These are phyloP conservation scores for Corythucha ciliata DNA, from an alignment of 2,888 invertebrate species.

Conservation along the genomic window DNA sequence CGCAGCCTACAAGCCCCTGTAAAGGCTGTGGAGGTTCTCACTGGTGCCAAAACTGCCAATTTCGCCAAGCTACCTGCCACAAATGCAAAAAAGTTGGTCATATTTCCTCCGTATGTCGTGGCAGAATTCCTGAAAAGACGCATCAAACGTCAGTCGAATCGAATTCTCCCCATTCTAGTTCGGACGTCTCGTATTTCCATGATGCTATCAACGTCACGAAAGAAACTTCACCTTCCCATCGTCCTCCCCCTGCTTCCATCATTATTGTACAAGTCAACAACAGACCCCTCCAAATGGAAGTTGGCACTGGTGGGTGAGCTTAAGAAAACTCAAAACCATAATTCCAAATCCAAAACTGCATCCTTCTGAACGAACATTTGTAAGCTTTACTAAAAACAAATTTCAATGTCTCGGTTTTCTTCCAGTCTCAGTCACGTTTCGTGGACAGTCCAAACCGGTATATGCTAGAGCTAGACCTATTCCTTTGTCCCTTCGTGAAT, in stretches of 20 bases:
- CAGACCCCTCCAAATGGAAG: slow-evolving; percentile 7
- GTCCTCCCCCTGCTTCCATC: slow-evolving; percentile 2
- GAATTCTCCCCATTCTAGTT: not conserved
- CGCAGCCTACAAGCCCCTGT: no score
- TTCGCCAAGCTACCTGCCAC: no score
- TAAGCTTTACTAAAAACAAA: slow-evolving; percentile 8
- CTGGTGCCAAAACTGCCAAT: no score
- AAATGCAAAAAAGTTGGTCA: not conserved
- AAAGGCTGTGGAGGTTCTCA: no score
- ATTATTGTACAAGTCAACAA: slow-evolving; percentile 5
- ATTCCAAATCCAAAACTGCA: not conserved
- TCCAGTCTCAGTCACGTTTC: not conserved
- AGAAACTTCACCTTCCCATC: no score
- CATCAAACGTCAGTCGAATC: not conserved
- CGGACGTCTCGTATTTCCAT: no score
- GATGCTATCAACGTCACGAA: no score
- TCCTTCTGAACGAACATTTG: slow-evolving; percentile 5
- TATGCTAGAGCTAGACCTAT: slow-evolving; percentile 8
- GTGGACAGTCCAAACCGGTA: not conserved
- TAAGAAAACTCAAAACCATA: not conserved
- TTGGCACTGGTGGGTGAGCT: slow-evolving; percentile 11
- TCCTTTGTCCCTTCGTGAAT: slow-evolving; percentile 7
- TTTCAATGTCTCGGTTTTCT: slow-evolving; percentile 8
- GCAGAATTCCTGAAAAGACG: not conserved
- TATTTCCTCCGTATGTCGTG: not conserved